phyloP scores from a whole-genome alignment of 2,113 vertebrate genomes.

The Bufo bufo region DNA sequence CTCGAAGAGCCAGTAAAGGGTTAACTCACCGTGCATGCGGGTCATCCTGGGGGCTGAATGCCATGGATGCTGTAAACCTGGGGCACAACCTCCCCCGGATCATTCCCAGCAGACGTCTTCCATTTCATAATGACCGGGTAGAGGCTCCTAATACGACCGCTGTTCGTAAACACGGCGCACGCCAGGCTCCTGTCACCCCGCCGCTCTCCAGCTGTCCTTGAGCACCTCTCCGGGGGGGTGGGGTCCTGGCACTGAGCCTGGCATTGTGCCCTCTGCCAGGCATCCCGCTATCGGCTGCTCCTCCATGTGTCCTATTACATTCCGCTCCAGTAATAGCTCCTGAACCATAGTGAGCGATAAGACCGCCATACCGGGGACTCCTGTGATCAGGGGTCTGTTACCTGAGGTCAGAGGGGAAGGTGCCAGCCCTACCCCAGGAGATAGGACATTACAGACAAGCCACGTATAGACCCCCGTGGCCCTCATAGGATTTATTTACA shows the following conservation, averaged over 20 bases:
- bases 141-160: constrained; percentile 21
- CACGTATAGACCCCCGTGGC: too few relatives aligned
- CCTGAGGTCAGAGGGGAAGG: too few relatives aligned
- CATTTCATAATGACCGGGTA: constrained; percentile 20
- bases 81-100: not conserved
- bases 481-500: too few relatives aligned
- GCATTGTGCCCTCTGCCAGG: not conserved
- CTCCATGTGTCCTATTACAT: not conserved
- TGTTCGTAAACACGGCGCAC: not conserved
- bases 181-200: not conserved
- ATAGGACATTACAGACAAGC: too few relatives aligned
- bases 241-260: not conserved
- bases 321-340: not conserved
- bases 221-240: not conserved
- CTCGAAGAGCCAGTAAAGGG: too few relatives aligned
- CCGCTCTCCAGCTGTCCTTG: not conserved
- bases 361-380: not conserved
- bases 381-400: not conserved
- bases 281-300: not conserved
- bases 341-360: not conserved
- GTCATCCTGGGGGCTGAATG: too few relatives aligned
- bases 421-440: too few relatives aligned
- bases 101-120: not conserved
- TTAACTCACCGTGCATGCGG: too few relatives aligned
- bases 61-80: too few relatives aligned